phyloP scores from a whole-genome alignment of 2,113 vertebrate species.

The Daboia siamensis region DNA sequence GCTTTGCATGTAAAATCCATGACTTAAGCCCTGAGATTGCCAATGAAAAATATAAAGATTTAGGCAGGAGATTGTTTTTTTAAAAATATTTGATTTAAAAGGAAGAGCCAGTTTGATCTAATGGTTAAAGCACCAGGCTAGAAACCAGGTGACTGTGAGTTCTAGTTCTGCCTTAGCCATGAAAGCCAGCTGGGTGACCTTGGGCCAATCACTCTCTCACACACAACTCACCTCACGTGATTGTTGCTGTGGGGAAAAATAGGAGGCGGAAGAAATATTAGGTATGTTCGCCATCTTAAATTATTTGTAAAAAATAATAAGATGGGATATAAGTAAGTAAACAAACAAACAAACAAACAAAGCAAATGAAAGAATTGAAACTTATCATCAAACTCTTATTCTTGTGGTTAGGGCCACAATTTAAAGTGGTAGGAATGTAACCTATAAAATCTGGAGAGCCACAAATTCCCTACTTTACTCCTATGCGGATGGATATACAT shows the following conservation, averaged over 20 bases:
- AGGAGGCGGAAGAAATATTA: background rate
- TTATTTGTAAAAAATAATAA: background rate
- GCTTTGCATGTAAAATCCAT: background rate
- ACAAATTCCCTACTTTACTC: background rate
- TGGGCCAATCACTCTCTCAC: background rate
- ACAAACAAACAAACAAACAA: background rate
- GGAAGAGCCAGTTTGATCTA: background rate
- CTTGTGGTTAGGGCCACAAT: background rate
- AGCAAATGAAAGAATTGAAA: background rate
- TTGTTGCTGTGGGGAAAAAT: background rate
- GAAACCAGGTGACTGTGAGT: background rate
- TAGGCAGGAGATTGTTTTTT: background rate
- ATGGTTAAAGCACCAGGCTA: background rate
- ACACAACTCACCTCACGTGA: background rate
- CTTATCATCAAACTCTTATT: background rate
- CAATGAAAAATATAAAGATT: background rate
- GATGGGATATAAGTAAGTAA: background rate
- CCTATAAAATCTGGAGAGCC: background rate
- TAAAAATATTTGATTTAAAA: background rate
- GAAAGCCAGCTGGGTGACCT: background rate
- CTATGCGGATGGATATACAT: background rate
- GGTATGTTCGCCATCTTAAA: background rate
- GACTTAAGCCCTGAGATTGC: background rate
- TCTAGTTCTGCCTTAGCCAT: background rate
- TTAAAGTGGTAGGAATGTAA: background rate